phyloP scores from a whole-genome alignment of 2,888 invertebrate species.

The Cantharis rustica region DNA sequence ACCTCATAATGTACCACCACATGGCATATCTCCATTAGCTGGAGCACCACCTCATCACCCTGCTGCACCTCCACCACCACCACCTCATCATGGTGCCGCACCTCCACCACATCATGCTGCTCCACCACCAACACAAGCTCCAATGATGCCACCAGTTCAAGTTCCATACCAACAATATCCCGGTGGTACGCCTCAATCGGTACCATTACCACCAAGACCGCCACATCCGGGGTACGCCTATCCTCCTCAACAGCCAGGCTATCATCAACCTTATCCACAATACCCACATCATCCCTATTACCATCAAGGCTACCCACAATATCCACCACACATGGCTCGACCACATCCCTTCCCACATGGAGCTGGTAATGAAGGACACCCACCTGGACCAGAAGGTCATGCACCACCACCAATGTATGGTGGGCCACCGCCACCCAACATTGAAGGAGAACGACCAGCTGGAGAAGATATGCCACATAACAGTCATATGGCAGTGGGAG shows the following conservation, averaged over 20 bases:
- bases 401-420: constrained; percentile 36
- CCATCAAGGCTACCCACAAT: constrained; percentile 61
- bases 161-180: constrained; percentile 53
- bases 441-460: constrained; percentile 33
- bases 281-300: constrained; percentile 60
- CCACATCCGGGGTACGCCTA: constrained; percentile 61
- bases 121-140: constrained; percentile 45
- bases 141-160: constrained; percentile 55
- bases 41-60: constrained; percentile 31
- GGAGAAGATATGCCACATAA: constrained; percentile 22
- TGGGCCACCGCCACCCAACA: constrained; percentile 36
- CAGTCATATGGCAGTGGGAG: constrained; percentile 8
- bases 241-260: constrained; percentile 55
- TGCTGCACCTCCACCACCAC: constrained; percentile 29
- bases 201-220: constrained; percentile 61
- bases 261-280: constrained; percentile 57
- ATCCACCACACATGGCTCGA: constrained; percentile 60
- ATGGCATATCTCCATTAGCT: constrained; percentile 24
- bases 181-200: constrained; percentile 56
- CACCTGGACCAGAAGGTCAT: constrained; percentile 37
- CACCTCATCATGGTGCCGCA: constrained; percentile 30
- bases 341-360: constrained; percentile 55
- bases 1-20: constrained; percentile 29
- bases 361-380: constrained; percentile 48
- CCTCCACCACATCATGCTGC: constrained; percentile 48